A percentile compares a stretch with the other conserved stretches of the same genome.
These are phyloP conservation scores for Nipponia nippon DNA, from an alignment of 2,113 vertebrate genomes.

Conservation along the genomic window DNA sequence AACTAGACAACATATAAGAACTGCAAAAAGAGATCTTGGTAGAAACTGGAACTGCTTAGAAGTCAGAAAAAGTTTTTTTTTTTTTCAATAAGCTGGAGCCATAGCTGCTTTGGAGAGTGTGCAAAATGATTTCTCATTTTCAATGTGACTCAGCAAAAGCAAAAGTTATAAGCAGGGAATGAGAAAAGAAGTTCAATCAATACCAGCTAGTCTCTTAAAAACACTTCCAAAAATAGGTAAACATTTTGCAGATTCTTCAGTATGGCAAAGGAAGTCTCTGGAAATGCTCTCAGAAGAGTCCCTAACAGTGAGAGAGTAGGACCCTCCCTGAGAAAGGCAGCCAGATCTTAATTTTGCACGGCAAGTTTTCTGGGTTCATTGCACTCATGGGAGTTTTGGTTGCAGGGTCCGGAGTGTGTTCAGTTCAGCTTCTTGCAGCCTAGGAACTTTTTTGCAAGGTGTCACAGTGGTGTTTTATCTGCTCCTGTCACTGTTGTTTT, in stretches of 20 bases:
- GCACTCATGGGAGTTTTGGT: not conserved
- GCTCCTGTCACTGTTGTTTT: not conserved
- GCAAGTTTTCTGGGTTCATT: not conserved
- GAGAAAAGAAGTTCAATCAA: not conserved
- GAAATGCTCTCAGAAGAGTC: not conserved
- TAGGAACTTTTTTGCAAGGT: not conserved
- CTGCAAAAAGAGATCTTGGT: not conserved
- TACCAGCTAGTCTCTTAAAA: not conserved
- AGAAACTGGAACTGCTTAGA: not conserved
- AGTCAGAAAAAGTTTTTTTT: not conserved
- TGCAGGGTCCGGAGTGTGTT: not conserved
- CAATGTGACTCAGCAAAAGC: slow-evolving; percentile 36
- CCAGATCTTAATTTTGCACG: not conserved
- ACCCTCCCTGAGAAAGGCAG: not conserved
- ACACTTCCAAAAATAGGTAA: not conserved
- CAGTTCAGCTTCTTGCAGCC: not conserved
- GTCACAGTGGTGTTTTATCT: not conserved
- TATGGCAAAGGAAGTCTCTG: not conserved
- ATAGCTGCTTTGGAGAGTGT: not conserved
- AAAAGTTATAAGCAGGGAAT: not conserved
- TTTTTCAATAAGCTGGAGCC: not conserved
- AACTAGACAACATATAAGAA: not conserved
- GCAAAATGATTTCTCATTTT: not conserved
- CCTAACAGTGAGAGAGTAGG: not conserved
- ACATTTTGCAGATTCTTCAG: not conserved